These are phyloP conservation scores for Spialia ferax DNA, from an alignment of 2,888 invertebrate genomes.

Conservation along the genomic window DNA sequence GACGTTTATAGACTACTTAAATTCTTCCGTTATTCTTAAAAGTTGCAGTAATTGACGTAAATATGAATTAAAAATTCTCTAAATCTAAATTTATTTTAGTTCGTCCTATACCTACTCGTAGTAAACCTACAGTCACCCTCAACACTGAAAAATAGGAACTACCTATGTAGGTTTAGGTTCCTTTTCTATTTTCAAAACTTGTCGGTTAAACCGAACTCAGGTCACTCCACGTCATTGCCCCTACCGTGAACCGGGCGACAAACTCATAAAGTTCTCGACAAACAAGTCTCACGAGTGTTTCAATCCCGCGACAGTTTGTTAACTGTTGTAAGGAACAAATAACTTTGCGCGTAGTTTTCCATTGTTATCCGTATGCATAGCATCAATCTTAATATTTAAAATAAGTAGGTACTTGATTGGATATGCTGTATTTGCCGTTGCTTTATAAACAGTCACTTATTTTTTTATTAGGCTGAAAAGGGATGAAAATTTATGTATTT, in stretches of 20 bases:
- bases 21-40: too few relatives aligned
- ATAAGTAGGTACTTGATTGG: too few relatives aligned
- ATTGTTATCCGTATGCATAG: background rate
- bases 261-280: conserved; percentile 28
- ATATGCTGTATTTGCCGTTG: too few relatives aligned
- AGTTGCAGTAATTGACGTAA: too few relatives aligned
- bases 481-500: too few relatives aligned
- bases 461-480: background rate
- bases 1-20: too few relatives aligned
- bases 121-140: background rate
- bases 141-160: conserved; percentile 12
- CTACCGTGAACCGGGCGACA: conserved; percentile 18
- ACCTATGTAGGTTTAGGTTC: too few relatives aligned
- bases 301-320: background rate
- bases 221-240: conserved; percentile 15
- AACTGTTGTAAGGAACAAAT: background rate
- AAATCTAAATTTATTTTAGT: too few relatives aligned
- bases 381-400: background rate
- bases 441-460: too few relatives aligned
- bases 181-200: conserved; percentile 7
- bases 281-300: background rate
- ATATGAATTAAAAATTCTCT: too few relatives aligned
- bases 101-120: too few relatives aligned
- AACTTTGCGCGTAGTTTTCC: background rate
- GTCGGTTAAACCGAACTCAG: background rate